Base-by-base conservation (phyloP, 1,140 invertebrate genomes). In the Choristoneura fumiferana region DNA sequence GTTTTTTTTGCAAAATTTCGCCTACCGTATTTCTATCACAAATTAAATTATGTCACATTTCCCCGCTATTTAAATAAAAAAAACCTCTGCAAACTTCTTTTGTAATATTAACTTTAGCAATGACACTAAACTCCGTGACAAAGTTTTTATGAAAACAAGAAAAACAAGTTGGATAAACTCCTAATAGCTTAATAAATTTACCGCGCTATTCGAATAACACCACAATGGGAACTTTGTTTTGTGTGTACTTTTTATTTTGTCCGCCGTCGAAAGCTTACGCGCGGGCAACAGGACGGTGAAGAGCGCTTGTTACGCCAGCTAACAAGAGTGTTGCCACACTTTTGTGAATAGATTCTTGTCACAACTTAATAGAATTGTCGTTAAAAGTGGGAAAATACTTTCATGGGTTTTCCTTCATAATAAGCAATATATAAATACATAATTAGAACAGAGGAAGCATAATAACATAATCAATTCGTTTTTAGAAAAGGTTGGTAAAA, bases 251-350 rank as follows among this genome's bases (percentile, higher is more conserved):
- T 5, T 49, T 33, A 29, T 33, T 12, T 49, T 12, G 22, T 49
- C n/a, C 43, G 4, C 18, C 10, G 12, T 29, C 22, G 43, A 15
- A 49, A 10, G 10, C n/a, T 49, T 29, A 8, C 18, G n/a, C 12
- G n/a, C 17, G 10, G 10, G 17, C 18, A 4, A 49, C 43, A 22
- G 43, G 12, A 49, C 18, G 10, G 43, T 49, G 43, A 49, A 49
- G 43, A 49, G 43, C 43, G 43, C 43, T 49, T 49, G 43, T 49
- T 49, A 49, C 22, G 43, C n/a, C 43, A 29, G 17, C 43, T 49
- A 33, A 49, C 43, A 13, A 49, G 43, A 17, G 43, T 49, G 18
- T 17, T 12, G 29, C 22, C 43, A 49, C 17, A 22, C 18, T 17
- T 22, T 49, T 49, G 17, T 49, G 18, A 49, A 49, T 49, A 22